Evolutionary conservation across 2,113 vertebrate genomes (phyloP), one percentile per base, ranked within the genome.

Genomic region (Gorsachius goisagi): DNA sequence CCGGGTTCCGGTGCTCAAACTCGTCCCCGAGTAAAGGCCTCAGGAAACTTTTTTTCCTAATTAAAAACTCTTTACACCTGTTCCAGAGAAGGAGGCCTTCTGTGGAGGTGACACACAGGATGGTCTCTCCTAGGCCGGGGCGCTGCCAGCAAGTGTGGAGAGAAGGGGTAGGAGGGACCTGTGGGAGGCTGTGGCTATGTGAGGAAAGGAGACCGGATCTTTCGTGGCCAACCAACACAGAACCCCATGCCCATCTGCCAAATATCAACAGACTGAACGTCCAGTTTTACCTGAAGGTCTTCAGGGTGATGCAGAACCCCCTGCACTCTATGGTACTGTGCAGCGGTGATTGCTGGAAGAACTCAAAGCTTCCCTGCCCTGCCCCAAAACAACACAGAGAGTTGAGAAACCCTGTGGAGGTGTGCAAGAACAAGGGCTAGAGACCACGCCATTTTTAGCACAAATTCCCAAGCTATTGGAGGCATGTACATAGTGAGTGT

Each of bases 401-500:
- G 32, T 15, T 47, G 50, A n/a, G 44, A 81, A 56, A 15, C 45
- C n/a, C 16, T 7, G 7, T 30, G 28, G 14, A 9, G 11, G 27
- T 20, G n/a, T 47, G 33, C 13, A 52, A 69, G 47, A 66, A 10
- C 28, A 15, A 49, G 15, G 11, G 24, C 22, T 52, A 18, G 35
- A 37, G 24, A 18, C 1, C 0, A 0, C 11, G 3, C 26, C 7
- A 1, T 2, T 64, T 69, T 73, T 16, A 67, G 15, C 37, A 74
- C 2, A 6, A 59, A 55, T 53, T 55, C 32, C 47, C n/a, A 15
- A 24, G 26, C 17, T 44, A 69, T 33, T 47, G 47, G 47, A 58
- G 30, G 15, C 2, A 0, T 2, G 0, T 13, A 2, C 5, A 6
- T 41, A 62, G 15, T 0, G 1, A 39, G 5, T 19, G 11, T 4